phyloP scores from a whole-genome alignment of 2,888 invertebrate genomes.

The Eremobia ochroleuca region DNA sequence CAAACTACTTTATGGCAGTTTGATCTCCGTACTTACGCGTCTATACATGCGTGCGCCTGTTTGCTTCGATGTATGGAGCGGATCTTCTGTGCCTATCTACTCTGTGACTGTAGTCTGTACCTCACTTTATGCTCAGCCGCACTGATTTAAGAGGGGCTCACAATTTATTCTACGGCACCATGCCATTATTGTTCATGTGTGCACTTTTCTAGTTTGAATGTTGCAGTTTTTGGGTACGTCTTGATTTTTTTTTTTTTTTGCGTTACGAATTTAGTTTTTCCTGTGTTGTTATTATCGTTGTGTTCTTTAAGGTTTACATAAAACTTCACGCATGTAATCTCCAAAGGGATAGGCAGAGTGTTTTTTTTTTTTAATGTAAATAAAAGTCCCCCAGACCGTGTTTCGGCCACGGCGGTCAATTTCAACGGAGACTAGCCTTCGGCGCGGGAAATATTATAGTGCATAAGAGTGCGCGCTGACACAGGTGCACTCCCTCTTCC shows the following conservation, averaged over 20 bases:
- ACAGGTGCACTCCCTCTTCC: too few species aligned
- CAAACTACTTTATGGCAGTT: too few species aligned
- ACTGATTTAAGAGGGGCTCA: conserved; percentile 57
- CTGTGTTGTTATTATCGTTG: neutral
- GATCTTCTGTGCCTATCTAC: conserved; percentile 5
- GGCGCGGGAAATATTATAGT: too few species aligned
- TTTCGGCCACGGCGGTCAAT: too few species aligned
- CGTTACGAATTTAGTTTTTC: neutral
- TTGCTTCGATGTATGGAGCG: neutral
- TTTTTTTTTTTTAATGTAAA: too few species aligned
- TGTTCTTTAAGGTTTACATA: neutral
- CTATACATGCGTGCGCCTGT: neutral
- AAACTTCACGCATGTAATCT: neutral
- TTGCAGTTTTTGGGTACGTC: conserved; percentile 12
- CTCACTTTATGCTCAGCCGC: conserved; percentile 29
- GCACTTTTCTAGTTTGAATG: conserved; percentile 35
- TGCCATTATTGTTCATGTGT: conserved; percentile 37
- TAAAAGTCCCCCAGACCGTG: too few species aligned
- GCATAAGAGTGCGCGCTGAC: too few species aligned
- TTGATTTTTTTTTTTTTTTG: conserved; percentile 5
- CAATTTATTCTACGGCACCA: conserved; percentile 35
- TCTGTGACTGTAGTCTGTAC: conserved; percentile 22
- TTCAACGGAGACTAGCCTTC: too few species aligned
- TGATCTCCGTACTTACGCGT: neutral
- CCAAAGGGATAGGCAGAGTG: neutral